Conservation (phyloP, 2,888 invertebrate species). For the Scaptomyza cyrtandrae region DNA sequence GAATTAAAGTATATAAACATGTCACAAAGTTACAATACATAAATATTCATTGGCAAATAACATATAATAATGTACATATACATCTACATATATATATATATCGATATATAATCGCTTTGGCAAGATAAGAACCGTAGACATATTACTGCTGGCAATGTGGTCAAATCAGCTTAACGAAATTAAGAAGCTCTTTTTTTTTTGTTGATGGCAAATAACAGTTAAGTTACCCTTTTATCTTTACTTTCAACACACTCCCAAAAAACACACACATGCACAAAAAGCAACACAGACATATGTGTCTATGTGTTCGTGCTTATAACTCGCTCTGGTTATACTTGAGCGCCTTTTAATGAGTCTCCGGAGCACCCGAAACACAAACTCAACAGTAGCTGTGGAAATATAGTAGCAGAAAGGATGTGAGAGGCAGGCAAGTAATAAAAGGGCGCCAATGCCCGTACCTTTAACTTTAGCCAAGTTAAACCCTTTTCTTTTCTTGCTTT, state of each 20-base stretch:
- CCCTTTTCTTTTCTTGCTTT: constrained; percentile 42
- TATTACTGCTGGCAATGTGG: constrained; percentile 27
- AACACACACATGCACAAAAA: background rate
- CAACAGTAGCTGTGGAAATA: constrained; percentile 15
- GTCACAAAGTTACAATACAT: constrained; percentile 26
- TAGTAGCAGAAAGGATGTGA: constrained; percentile 12
- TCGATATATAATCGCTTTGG: background rate
- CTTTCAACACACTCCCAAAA: constrained; percentile 28
- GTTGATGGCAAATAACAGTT: constrained; percentile 46
- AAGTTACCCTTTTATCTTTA: constrained; percentile 64
- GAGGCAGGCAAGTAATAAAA: constrained; percentile 51
- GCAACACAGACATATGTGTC: constrained; percentile 1
- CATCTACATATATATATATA: constrained; percentile 5
- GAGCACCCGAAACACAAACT: constrained; percentile 64
- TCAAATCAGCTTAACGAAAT: constrained; percentile 69
- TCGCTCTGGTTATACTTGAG: constrained; percentile 53
- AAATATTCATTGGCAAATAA: constrained; percentile 1
- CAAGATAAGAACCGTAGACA: background rate
- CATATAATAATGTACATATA: constrained; percentile 8
- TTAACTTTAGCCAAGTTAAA: constrained; percentile 70
- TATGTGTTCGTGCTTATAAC: background rate
- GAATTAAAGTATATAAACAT: constrained; percentile 43
- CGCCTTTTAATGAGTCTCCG: constrained; percentile 72
- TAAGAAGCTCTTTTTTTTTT: constrained; percentile 32
- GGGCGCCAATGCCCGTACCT: constrained; percentile 32